phyloP scores from a whole-genome alignment of 2,888 invertebrate genomes.

The Leptura quadrifasciata region DNA sequence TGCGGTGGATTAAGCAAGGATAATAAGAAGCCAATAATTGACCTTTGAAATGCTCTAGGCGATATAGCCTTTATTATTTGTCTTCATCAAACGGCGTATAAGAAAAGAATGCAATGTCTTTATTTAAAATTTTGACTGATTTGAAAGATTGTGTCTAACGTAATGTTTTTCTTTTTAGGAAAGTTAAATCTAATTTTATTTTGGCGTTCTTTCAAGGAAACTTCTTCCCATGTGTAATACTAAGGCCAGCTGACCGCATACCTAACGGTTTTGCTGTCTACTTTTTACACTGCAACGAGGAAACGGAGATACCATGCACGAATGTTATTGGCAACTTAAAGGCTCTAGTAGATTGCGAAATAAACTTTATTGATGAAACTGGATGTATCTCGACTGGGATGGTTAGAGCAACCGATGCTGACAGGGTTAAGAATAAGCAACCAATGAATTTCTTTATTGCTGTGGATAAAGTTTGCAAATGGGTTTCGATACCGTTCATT shows the following conservation, averaged over 20 bases:
- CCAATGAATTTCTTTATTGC: conserved; percentile 44
- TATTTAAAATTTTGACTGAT: no score
- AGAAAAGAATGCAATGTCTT: no score
- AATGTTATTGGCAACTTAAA: conserved; percentile 39
- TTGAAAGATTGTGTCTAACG: background rate
- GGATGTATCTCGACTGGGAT: conserved; percentile 31
- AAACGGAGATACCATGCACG: conserved; percentile 39
- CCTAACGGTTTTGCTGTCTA: conserved; percentile 39
- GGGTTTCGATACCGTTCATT: conserved; percentile 41
- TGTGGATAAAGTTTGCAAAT: conserved; percentile 9
- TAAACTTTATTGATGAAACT: conserved; percentile 35
- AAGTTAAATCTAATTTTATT: conserved; percentile 34
- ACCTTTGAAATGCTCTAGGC: no score
- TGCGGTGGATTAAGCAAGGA: no score
- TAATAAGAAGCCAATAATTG: no score
- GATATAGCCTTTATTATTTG: no score
- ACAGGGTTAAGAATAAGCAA: conserved; percentile 12
- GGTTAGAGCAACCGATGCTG: conserved; percentile 35
- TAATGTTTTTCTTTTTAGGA: conserved; percentile 30
- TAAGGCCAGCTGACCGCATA: conserved; percentile 10
- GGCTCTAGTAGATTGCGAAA: conserved; percentile 32
- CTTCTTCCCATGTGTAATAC: conserved; percentile 43
- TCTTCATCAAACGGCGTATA: no score
- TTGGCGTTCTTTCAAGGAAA: conserved; percentile 35
- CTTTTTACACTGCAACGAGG: conserved; percentile 40